These are phyloP conservation scores for Panonychus citri DNA, from an alignment of 1,140 invertebrate species.

Conservation along the genomic window DNA sequence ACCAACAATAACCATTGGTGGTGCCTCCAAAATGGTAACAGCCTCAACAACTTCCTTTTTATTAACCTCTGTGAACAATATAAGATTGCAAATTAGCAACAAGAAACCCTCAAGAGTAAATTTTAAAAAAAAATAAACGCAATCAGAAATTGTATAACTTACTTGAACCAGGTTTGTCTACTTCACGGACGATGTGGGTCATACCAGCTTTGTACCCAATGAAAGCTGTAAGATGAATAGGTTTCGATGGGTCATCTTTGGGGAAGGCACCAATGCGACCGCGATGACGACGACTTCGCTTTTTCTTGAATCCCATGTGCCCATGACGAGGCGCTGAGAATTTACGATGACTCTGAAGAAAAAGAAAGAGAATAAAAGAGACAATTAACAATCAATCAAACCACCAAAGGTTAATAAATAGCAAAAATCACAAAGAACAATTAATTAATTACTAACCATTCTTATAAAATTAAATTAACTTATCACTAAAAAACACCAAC, in stretches of 20 bases:
- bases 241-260: constrained; percentile 89
- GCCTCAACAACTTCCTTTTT: constrained; percentile 99
- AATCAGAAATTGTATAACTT: no score
- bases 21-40: constrained; percentile 92
- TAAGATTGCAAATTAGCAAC: not conserved
- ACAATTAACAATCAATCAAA: no score
- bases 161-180: constrained; percentile 89
- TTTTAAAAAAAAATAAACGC: no score
- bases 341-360: constrained; percentile 80
- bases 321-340: constrained; percentile 98
- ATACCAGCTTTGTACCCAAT: constrained; percentile 98
- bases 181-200: constrained; percentile 97
- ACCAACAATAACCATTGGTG: constrained; percentile 92
- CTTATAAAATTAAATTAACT: no score
- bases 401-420: no score
- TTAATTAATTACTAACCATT: no score
- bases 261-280: constrained; percentile 99
- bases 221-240: constrained; percentile 93
- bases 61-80: constrained; percentile 52
- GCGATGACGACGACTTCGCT: constrained; percentile 76
- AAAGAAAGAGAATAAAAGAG: no score
- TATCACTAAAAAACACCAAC: no score
- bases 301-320: constrained; percentile 99
- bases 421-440: no score
- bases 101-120: constrained; percentile 35